Evolutionary conservation across 1,140 invertebrate species (phyloP).

Genomic region (Parasteatoda tepidariorum): DNA sequence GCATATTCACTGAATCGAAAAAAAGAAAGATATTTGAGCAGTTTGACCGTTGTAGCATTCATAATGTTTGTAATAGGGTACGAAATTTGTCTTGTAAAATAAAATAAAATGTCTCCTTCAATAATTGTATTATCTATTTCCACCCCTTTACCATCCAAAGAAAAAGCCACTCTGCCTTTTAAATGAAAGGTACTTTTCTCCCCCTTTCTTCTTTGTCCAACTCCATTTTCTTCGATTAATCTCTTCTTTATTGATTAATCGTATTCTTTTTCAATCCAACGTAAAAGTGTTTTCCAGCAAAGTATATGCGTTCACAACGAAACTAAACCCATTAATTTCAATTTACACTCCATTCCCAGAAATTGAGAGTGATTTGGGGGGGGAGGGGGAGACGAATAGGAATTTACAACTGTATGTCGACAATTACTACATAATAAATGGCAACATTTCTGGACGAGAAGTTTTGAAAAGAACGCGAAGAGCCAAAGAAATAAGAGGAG

Average conservation of each 20-base stretch:
- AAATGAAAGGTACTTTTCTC: no score
- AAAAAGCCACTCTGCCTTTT: no score
- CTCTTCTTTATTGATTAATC: background rate
- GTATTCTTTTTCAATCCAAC: background rate
- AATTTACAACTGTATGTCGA: background rate
- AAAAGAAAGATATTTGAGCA: no score
- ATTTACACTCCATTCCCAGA: background rate
- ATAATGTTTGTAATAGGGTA: no score
- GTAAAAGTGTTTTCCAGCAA: background rate
- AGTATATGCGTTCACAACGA: background rate
- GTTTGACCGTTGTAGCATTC: no score
- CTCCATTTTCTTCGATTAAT: background rate
- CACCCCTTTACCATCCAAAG: no score
- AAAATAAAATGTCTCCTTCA: no score
- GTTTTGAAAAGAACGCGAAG: background rate
- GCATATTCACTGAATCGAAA: no score
- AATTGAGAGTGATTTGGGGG: background rate
- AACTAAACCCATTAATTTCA: background rate
- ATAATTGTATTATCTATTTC: no score
- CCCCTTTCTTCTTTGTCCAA: no score
- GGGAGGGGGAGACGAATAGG: no score
- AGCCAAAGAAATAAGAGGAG: background rate
- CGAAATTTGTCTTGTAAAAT: no score
- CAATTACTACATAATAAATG: background rate
- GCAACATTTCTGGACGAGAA: background rate